Evolutionary conservation across 2,113 vertebrate species (phyloP), one percentile per base, ranked within the genome.

Genomic region (Bos indicus): DNA sequence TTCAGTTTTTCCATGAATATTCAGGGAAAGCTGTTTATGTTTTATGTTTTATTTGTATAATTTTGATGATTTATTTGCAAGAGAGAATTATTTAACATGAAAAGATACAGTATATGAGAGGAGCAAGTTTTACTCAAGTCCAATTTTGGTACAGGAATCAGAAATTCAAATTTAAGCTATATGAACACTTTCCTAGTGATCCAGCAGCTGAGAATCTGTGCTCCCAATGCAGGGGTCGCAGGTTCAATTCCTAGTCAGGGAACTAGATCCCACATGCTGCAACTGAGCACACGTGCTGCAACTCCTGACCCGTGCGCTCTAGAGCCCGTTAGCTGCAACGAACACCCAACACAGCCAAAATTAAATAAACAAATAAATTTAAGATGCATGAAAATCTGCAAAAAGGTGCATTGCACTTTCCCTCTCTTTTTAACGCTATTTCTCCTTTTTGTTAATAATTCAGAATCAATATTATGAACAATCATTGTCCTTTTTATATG

Each of bases 371-470:
- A 71, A 36, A 40, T 13, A 74, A 71, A 86, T 54, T 60, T 6
- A 83, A 95, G 71, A 81, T 71, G 40, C 10, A 40, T 26, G 33
- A 82, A 92, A 91, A 48, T 71, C 33, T 87, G 88, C 33, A 30
- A 56, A 77, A 71, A 19, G 16, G 1, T 82, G n/a, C 5, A 54
- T 36, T 67, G 2, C 8, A 54, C 25, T 88, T 11, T 93, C 2
- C n/a, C 4, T 74, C 13, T 92, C 81, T 78, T 90, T 30, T 54
- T 64, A 88, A 85, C 17, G n/a, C 33, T 51, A 43, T 48, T 92
- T 85, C 80, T 90, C 25, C 1, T 91, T 95, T 95, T 74, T 96
- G 52, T 43, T 89, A 77, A 84, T 77, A 94, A 89, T 80, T 96
- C 59, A 82, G 19, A 54, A 51, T 85, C 28, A 82, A 33, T 46